Evolutionary conservation across 1,140 invertebrate genomes (phyloP).

Genomic region (Myzus persicae): DNA sequence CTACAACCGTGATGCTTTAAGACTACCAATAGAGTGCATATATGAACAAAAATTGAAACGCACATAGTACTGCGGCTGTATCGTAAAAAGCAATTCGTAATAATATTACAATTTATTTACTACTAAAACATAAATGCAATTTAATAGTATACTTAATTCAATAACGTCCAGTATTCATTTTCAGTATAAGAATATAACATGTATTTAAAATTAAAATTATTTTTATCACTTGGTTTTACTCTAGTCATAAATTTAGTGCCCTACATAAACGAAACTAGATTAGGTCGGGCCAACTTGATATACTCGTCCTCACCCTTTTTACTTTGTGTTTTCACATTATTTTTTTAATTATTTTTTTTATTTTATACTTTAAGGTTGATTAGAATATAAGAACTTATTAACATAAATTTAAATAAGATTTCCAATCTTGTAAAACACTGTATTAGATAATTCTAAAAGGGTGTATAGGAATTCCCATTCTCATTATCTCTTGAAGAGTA

Average conservation of each 20-base stretch:
- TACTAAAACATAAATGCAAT: neutral
- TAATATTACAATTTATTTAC: neutral
- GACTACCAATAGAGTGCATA: neutral
- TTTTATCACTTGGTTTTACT: neutral
- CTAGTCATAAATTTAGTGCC: neutral
- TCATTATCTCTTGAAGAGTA: neutral
- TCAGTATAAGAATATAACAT: neutral
- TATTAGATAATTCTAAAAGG: no score
- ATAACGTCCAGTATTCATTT: neutral
- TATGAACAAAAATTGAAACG: neutral
- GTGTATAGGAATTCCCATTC: no score
- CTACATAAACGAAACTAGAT: neutral
- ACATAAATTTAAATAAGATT: no score
- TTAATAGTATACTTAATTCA: neutral
- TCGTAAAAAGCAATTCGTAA: neutral
- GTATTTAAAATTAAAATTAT: neutral
- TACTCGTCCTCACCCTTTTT: neutral
- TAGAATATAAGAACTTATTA: neutral
- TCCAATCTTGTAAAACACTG: no score
- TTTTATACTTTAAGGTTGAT: neutral
- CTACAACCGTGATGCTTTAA: neutral
- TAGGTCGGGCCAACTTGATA: no score
- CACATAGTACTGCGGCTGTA: neutral
- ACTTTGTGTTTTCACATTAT: neutral
- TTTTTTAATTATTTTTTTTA: neutral